A percentile compares a stretch with the other conserved stretches of the same genome.
Conservation (phyloP, 2,797 vertebrate genomes). For the Enteromius anoplus region DNA sequence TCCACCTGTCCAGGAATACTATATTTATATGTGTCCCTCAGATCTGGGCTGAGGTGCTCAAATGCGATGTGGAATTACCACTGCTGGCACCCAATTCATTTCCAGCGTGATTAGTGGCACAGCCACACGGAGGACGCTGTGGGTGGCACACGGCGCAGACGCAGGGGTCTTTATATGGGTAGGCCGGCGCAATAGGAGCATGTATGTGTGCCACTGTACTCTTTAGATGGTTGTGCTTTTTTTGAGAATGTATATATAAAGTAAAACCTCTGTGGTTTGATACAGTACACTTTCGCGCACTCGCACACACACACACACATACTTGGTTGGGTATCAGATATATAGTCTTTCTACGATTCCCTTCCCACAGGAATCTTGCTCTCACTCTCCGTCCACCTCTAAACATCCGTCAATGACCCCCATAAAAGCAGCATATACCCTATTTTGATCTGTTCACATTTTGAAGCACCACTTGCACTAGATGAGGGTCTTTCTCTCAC, state of each 20-base stretch:
- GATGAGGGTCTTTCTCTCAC: slow-evolving; percentile 67
- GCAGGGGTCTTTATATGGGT: slow-evolving; percentile 40
- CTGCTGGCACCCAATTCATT: slow-evolving; percentile 75
- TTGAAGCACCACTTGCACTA: slow-evolving; percentile 76
- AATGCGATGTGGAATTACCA: slow-evolving; percentile 76
- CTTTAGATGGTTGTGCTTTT: slow-evolving; percentile 26
- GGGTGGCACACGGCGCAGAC: slow-evolving; percentile 68
- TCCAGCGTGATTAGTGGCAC: slow-evolving; percentile 73
- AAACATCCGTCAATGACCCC: slow-evolving; percentile 66
- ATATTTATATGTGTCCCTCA: slow-evolving; percentile 75
- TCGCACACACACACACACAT: slow-evolving; percentile 45
- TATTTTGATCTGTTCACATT: slow-evolving; percentile 71
- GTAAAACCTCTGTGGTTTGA: slow-evolving; percentile 7
- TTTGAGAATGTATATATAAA: background rate
- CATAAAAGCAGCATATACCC: slow-evolving; percentile 74
- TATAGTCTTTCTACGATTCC: slow-evolving; percentile 40
- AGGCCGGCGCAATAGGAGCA: background rate
- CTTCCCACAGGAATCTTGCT: slow-evolving; percentile 50
- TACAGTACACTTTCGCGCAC: slow-evolving; percentile 31
- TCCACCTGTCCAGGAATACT: slow-evolving; percentile 73
- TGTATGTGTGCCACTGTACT: slow-evolving; percentile 19
- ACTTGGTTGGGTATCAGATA: slow-evolving; percentile 38
- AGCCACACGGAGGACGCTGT: slow-evolving; percentile 65
- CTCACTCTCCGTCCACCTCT: slow-evolving; percentile 57
- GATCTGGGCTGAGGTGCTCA: slow-evolving; percentile 73